These are phyloP conservation scores for Brachionus rotundiformis DNA, from an alignment of 1,140 invertebrate genomes.

Conservation along the genomic window DNA sequence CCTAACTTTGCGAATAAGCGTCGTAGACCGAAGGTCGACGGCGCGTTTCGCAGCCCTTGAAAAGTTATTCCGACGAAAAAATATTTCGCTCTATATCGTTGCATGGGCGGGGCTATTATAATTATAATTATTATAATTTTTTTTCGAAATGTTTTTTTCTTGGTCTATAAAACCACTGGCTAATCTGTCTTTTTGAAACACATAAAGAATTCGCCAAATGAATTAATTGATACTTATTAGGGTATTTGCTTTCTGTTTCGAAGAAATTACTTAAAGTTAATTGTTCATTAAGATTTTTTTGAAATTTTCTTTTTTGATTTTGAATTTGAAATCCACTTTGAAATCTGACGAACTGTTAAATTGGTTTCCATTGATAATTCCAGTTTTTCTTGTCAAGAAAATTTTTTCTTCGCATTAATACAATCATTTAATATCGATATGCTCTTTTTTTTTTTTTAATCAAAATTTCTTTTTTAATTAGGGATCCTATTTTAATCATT, in stretches of 20 bases:
- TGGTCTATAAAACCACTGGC: background rate
- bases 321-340: slow-evolving; percentile 5
- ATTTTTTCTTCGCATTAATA: background rate
- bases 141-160: background rate
- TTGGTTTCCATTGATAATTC: background rate
- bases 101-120: too few species aligned
- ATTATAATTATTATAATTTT: too few species aligned
- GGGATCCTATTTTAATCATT: background rate
- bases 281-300: background rate
- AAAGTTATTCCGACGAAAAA: too few species aligned
- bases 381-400: background rate
- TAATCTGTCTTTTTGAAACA: background rate
- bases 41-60: too few species aligned
- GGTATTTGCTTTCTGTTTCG: background rate
- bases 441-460: background rate
- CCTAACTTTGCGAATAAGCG: too few species aligned
- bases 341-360: background rate
- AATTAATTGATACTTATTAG: background rate
- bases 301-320: background rate
- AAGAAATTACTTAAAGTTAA: background rate
- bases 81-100: too few species aligned
- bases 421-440: background rate
- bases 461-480: background rate
- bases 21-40: too few species aligned
- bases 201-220: background rate